phyloP scores from a whole-genome alignment of 1,140 invertebrate species.

The Drosophila tropicalis region DNA sequence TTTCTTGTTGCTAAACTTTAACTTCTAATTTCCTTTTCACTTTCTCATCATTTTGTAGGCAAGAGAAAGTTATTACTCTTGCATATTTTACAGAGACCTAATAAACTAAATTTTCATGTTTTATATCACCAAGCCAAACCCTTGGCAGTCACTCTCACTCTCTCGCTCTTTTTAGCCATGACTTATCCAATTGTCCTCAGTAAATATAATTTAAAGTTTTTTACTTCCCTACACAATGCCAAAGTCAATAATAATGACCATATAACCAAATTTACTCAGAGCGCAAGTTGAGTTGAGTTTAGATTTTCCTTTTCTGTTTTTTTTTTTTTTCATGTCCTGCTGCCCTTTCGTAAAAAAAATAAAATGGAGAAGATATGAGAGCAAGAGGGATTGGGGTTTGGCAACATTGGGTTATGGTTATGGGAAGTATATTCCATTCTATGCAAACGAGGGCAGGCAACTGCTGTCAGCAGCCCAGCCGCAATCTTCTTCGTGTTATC shows the following conservation, averaged over 20 bases:
- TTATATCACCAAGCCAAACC: not conserved
- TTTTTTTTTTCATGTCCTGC: not conserved
- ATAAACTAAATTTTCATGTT: constrained; percentile 22
- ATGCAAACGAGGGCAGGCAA: constrained; percentile 53
- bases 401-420: too few species aligned
- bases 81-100: constrained; percentile 7
- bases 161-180: constrained; percentile 26
- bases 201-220: constrained; percentile 80
- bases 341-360: not conserved
- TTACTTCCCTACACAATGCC: constrained; percentile 43
- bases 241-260: constrained; percentile 79
- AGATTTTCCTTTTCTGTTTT: constrained; percentile 16
- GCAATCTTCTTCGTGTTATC: constrained; percentile 66
- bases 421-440: constrained; percentile 15
- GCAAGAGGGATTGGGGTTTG: not conserved
- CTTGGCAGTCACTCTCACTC: not conserved
- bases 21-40: not conserved
- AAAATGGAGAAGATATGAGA: not conserved
- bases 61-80: constrained; percentile 14
- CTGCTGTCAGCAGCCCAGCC: constrained; percentile 56
- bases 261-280: constrained; percentile 73
- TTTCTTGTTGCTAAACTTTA: constrained; percentile 5
- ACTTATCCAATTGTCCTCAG: constrained; percentile 72
- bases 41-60: not conserved
- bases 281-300: constrained; percentile 50